Evolutionary conservation across 2,113 vertebrate genomes (phyloP), one percentile per base, ranked within the genome.

Genomic region (Grallaria varia): DNA sequence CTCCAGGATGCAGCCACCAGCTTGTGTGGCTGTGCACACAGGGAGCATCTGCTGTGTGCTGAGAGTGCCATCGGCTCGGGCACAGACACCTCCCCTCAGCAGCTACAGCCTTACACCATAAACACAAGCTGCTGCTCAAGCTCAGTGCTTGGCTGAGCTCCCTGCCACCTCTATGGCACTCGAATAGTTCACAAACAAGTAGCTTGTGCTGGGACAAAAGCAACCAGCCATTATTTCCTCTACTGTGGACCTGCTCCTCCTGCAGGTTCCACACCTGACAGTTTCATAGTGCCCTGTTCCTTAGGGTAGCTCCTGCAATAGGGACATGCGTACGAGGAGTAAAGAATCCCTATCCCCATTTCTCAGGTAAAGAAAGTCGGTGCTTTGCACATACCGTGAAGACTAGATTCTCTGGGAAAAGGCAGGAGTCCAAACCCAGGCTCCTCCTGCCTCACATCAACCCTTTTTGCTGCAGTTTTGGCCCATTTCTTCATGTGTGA

Each of bases 71-170:
- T 62, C 10, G 0, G 75, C 78, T 85, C 3, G 0, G 69, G 84
- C 35, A 28, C 75, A 50, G 35, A 52, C 76, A 55, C 52, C 27
- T 64, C 12, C 20, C 10, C 88, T 80, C 89, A 40, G 39, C 79
- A 93, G 75, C 90, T 33, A 67, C 73, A 88, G 93, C 84, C 83
- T 78, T 15, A 55, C 76, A 33, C 72, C 4, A 8, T 78, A 89
- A 96, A 96, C 92, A 96, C 93, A 95, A 95, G 93, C 96, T 96
- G 96, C 90, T 90, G 69, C 73, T 96, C 64, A 10, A 92, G 76
- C 35, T 81, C 44, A 14, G 6, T 3, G 64, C 83, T 93, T 95
- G 90, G 60, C 96, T 95, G 79, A 84, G 83, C 83, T 94, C 71
- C 81, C 40, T 84, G 67, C 92, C 79, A 80, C 83, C 44, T 85